These are phyloP conservation scores for Phengaris arion DNA, from an alignment of 2,888 invertebrate species.

Conservation along the genomic window DNA sequence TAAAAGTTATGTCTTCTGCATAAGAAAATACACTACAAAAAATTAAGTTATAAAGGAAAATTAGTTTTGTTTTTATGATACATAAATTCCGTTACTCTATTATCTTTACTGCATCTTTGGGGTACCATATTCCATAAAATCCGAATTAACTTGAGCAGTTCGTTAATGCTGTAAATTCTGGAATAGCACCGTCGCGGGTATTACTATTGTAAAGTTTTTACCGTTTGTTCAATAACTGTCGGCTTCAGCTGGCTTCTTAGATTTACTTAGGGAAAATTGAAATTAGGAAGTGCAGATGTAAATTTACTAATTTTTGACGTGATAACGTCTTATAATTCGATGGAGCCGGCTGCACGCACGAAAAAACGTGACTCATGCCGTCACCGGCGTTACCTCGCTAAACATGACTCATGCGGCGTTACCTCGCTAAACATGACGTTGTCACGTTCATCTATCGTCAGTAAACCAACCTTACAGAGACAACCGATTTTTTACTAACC, in stretches of 20 bases:
- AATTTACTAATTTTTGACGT: too few species aligned
- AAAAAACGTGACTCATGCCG: too few species aligned
- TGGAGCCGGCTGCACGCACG: too few species aligned
- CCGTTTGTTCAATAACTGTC: conserved; percentile 71
- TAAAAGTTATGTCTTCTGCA: conserved; percentile 4
- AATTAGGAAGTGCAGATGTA: conserved; percentile 57
- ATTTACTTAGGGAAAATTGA: conserved; percentile 76
- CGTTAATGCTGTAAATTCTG: conserved; percentile 56
- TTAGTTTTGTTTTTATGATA: conserved; percentile 28
- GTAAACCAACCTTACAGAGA: too few species aligned
- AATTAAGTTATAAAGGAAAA: conserved; percentile 12
- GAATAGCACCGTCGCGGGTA: conserved; percentile 61
- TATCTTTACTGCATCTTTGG: conserved; percentile 28
- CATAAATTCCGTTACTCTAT: conserved; percentile 27
- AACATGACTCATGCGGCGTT: too few species aligned
- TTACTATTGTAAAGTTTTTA: conserved; percentile 69
- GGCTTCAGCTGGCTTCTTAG: conserved; percentile 67
- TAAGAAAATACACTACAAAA: conserved; percentile 19
- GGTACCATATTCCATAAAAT: conserved; percentile 26
- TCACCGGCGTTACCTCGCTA: too few species aligned
- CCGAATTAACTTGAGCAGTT: conserved; percentile 43
- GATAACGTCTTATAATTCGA: too few species aligned
- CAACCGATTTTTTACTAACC: too few species aligned
- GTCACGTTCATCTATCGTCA: too few species aligned
- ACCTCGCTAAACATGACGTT: too few species aligned